Percentiles rank a stretch among this genome's conserved stretches.
phyloP scores from a whole-genome alignment of 1,140 invertebrate species.

The Penaeus chinensis region DNA sequence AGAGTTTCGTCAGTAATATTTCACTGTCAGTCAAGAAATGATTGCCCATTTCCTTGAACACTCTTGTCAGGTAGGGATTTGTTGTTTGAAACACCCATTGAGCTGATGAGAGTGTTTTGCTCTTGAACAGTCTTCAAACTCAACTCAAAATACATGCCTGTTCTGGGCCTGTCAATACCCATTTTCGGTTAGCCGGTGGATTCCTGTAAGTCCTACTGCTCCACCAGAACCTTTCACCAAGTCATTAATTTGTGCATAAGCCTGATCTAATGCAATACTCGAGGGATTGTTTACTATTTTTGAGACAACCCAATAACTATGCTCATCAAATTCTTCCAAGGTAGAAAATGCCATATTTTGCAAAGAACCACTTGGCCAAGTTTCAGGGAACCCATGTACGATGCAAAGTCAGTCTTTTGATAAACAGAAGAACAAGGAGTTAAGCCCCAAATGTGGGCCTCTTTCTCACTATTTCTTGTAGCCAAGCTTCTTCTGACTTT shows the following conservation, averaged over 20 bases:
- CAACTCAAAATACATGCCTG: too few species aligned
- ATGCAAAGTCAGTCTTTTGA: conserved; percentile 28
- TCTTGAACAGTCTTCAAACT: conserved; percentile 35
- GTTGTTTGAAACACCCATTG: conserved; percentile 57
- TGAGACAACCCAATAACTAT: background rate
- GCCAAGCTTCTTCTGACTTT: conserved; percentile 27
- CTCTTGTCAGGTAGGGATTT: conserved; percentile 38
- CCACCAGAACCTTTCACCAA: conserved; percentile 20
- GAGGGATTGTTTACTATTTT: conserved; percentile 24
- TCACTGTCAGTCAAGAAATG: conserved; percentile 55
- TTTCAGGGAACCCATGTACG: conserved; percentile 1
- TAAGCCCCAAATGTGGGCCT: conserved; percentile 37
- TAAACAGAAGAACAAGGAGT: conserved; percentile 33
- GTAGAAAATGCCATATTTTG: background rate
- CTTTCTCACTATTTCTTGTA: conserved; percentile 16
- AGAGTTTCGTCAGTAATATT: conserved; percentile 50
- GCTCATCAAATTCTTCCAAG: conserved; percentile 19
- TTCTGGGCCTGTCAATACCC: too few species aligned
- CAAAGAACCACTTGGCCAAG: conserved; percentile 29
- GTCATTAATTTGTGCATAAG: conserved; percentile 35
- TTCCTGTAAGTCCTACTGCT: too few species aligned
- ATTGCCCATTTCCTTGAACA: conserved; percentile 58
- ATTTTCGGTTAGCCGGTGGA: too few species aligned
- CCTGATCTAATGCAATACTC: background rate
- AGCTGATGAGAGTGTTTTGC: conserved; percentile 31